Conservation (phyloP, 1,140 invertebrate species). For the Lepidurus arcticus region DNA sequence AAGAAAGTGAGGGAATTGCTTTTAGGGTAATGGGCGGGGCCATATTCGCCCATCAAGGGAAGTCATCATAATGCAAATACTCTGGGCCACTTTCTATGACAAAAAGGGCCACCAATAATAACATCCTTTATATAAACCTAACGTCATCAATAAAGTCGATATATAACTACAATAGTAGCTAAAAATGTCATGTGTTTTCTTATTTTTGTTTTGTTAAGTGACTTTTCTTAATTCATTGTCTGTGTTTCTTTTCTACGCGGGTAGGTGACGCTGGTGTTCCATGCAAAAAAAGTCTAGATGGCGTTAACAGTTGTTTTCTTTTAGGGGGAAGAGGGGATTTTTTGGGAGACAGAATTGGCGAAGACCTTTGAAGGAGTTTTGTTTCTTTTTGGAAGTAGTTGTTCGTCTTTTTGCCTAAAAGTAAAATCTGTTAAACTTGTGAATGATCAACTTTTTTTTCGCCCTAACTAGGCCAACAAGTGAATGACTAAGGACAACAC, state of each 20-base stretch:
- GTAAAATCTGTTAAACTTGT: neutral
- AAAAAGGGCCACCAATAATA: constrained; percentile 20
- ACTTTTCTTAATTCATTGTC: neutral
- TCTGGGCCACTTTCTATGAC: constrained; percentile 18
- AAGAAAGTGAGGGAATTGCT: neutral
- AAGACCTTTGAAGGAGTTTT: neutral
- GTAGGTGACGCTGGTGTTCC: neutral
- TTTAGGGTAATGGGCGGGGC: neutral
- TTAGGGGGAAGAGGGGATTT: neutral
- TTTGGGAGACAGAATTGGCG: neutral
- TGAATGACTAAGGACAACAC: constrained; percentile 15
- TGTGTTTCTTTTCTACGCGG: neutral
- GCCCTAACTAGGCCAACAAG: constrained; percentile 20
- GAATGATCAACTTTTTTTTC: constrained; percentile 1
- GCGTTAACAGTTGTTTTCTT: neutral
- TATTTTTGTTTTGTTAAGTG: neutral
- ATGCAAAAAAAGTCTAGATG: constrained; percentile 6
- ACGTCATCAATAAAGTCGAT: constrained; percentile 22
- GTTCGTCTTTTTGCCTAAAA: neutral
- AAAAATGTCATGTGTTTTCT: constrained; percentile 3
- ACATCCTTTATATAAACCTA: constrained; percentile 22
- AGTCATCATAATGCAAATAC: constrained; percentile 22
- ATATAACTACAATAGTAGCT: constrained; percentile 22
- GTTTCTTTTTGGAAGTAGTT: neutral
- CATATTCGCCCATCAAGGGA: constrained; percentile 2